Evolutionary conservation across 2,888 invertebrate genomes (phyloP), one percentile per base, ranked within the genome.

Genomic region (Bimastos eiseni): DNA sequence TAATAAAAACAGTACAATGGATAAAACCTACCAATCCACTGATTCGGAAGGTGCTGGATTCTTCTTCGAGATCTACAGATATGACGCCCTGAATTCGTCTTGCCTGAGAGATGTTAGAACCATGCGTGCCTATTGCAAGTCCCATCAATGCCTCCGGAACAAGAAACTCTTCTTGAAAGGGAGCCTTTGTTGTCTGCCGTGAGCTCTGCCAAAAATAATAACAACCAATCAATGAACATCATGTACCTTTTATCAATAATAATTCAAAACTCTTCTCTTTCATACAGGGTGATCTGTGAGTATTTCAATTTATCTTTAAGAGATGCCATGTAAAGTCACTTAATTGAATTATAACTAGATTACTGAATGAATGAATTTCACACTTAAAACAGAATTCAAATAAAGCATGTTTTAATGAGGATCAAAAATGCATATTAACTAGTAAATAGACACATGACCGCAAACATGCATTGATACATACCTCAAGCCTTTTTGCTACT

Each of bases 81-180:
- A 98, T 97, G 94, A 99, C 97, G 93, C 99, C 99, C 92, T 97
- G 97, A 92, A 99, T 97, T 96, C 98, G 97, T 93, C 99, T 96
- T 92, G 99, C 99, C 95, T 97, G 97, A 95, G 98, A 98, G 93
- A 99, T 99, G 96, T 99, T 99, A 93, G 97, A 97, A 93, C 99
- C 99, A 95, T 98, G 98, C 93, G 98, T 97, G 93, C 99, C 99
- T 44, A 99, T 99, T 88, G 99, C 99, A 94, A 99, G 96, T 91
- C 99, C 99, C 99, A 99, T 99, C 93, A 99, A 96, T 95, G 98
- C 98, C 95, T 98, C 98, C 94, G 98, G 97, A 91, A 99, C 99
- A 93, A 97, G 97, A 96, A 99, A 99, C 96, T 98, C 98, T 95
- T 98, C 98, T 93, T 97, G 92, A 93, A 93, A 93, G 6, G 94